Conservation (phyloP, 2,113 vertebrate species). For the Bungarus multicinctus region DNA sequence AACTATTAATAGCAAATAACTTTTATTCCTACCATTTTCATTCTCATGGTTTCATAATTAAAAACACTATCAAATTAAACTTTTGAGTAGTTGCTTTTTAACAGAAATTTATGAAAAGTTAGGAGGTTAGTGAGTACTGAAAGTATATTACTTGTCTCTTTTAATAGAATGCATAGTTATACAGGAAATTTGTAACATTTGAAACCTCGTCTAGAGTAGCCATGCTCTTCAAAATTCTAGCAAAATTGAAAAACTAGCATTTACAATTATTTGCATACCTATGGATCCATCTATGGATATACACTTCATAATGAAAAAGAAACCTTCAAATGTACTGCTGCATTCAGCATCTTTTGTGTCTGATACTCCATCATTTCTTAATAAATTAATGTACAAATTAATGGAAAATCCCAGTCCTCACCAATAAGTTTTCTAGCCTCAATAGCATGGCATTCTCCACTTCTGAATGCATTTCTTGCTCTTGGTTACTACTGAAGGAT, state of each 20-base stretch:
- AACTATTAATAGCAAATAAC: neutral
- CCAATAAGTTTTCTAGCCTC: constrained; percentile 74
- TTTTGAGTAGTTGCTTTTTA: neutral
- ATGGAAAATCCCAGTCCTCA: constrained; percentile 42
- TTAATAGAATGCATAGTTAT: neutral
- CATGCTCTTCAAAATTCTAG: neutral
- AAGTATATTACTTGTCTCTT: neutral
- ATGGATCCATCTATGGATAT: neutral
- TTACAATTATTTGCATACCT: neutral
- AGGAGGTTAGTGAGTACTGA: neutral
- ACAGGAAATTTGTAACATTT: neutral
- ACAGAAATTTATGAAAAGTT: neutral
- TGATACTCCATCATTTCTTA: neutral
- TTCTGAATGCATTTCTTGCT: constrained; percentile 42
- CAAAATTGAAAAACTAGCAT: neutral
- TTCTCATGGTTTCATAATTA: neutral
- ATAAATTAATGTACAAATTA: neutral
- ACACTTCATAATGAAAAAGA: neutral
- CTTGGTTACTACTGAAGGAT: constrained; percentile 68
- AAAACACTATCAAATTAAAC: neutral
- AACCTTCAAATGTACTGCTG: neutral
- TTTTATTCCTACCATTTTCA: neutral
- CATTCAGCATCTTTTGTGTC: neutral
- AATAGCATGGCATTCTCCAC: constrained; percentile 75
- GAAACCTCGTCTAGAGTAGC: neutral